Percentiles rank a stretch among this genome's conserved stretches.
phyloP scores from a whole-genome alignment of 1,140 invertebrate genomes.

The Piezodorus guildinii region DNA sequence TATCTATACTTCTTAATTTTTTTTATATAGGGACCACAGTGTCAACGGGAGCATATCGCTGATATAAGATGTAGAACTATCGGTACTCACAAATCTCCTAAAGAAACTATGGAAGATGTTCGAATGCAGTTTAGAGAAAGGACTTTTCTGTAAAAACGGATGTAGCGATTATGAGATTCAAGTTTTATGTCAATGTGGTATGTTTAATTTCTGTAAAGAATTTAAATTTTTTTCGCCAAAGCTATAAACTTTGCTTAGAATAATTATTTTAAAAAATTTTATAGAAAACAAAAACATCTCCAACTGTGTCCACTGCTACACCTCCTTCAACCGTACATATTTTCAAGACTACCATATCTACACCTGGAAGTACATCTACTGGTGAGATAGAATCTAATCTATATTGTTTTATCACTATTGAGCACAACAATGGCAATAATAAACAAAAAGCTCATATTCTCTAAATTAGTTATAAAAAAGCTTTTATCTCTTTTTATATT shows the following conservation, averaged over 20 bases:
- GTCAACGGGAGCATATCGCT: conserved; percentile 49
- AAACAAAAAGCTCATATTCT: too few relatives aligned
- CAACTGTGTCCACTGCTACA: background rate
- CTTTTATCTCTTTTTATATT: too few relatives aligned
- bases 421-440: too few relatives aligned
- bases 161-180: conserved; percentile 63
- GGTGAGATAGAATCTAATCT: too few relatives aligned
- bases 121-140: conserved; percentile 59
- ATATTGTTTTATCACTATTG: too few relatives aligned
- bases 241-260: too few relatives aligned
- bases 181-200: conserved; percentile 52
- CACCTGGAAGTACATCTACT: too few relatives aligned
- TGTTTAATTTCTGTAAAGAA: conserved; percentile 13
- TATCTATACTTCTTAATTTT: conserved; percentile 3
- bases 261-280: background rate
- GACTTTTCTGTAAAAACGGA: conserved; percentile 48
- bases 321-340: conserved; percentile 29
- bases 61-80: conserved; percentile 63
- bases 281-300: background rate
- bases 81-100: conserved; percentile 44
- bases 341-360: too few relatives aligned
- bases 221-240: background rate
- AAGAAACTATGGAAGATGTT: conserved; percentile 57
- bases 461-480: too few relatives aligned
- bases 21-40: conserved; percentile 26